A percentile compares a stretch with the other conserved stretches of the same genome.
These are phyloP conservation scores for Dicerorhinus sumatrensis DNA, from an alignment of 2,113 vertebrate species.

Conservation along the genomic window DNA sequence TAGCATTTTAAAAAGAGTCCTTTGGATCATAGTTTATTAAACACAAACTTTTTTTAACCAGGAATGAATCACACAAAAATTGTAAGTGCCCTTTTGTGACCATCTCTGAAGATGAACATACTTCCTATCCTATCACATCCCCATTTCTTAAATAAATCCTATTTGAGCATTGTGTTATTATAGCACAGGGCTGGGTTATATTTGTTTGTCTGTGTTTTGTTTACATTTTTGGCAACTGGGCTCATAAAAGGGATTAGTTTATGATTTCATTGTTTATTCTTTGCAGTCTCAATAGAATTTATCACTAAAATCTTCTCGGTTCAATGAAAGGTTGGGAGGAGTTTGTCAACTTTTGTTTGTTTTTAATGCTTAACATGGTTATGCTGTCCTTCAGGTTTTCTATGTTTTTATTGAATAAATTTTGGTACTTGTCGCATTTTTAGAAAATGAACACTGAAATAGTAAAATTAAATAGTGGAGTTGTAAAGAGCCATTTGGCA, in stretches of 20 bases:
- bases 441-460: background rate
- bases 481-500: background rate
- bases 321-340: background rate
- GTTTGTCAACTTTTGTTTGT: background rate
- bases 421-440: background rate
- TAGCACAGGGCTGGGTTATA: background rate
- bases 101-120: slow-evolving; percentile 14
- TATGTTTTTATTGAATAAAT: background rate
- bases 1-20: background rate
- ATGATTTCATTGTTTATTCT: background rate
- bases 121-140: background rate
- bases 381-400: background rate
- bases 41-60: background rate
- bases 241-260: background rate
- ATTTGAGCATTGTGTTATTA: background rate
- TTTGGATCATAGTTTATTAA: background rate
- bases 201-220: background rate
- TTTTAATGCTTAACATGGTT: background rate
- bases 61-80: background rate
- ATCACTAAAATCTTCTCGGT: background rate
- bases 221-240: background rate
- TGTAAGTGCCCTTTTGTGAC: background rate
- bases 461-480: background rate
- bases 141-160: background rate
- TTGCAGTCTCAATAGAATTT: background rate